Conservation (phyloP, 2,797 vertebrate genomes). For the Sebastes vulpes region DNA sequence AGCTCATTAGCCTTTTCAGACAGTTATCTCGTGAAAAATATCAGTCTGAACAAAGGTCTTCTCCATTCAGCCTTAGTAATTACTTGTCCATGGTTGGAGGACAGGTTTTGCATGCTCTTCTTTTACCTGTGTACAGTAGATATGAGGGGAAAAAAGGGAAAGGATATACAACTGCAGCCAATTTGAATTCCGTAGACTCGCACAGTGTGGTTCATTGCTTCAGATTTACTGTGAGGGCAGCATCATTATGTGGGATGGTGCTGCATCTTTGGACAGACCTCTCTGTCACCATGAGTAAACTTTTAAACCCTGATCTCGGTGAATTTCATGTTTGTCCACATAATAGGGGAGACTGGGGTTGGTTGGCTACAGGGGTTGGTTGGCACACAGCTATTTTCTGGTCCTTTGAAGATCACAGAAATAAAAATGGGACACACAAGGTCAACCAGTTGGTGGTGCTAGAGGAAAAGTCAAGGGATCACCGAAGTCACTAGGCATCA, state of each 20-base stretch:
- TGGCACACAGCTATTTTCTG: not conserved
- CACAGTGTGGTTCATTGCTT: not conserved
- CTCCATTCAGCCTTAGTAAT: conserved; percentile 59
- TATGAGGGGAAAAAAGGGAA: not conserved
- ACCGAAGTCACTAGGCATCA: too few relatives aligned
- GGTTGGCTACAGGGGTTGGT: too few relatives aligned
- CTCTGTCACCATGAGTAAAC: not conserved
- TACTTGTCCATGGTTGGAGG: conserved; percentile 37
- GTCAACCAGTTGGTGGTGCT: not conserved
- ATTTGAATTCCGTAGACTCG: not conserved
- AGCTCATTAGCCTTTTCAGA: conserved; percentile 76
- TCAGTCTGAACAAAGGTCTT: conserved; percentile 61
- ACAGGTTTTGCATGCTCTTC: conserved; percentile 8
- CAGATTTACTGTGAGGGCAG: not conserved
- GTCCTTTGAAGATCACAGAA: not conserved
- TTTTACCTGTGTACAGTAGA: conserved; percentile 8
- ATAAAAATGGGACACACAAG: too few relatives aligned
- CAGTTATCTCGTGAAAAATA: conserved; percentile 62
- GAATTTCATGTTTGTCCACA: not conserved
- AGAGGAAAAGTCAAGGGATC: not conserved
- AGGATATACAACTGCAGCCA: not conserved
- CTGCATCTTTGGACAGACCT: not conserved
- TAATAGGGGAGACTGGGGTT: too few relatives aligned
- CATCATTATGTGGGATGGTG: not conserved
- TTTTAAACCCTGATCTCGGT: not conserved